Conservation (phyloP, 2,888 invertebrate genomes). For the Melipona beecheii region DNA sequence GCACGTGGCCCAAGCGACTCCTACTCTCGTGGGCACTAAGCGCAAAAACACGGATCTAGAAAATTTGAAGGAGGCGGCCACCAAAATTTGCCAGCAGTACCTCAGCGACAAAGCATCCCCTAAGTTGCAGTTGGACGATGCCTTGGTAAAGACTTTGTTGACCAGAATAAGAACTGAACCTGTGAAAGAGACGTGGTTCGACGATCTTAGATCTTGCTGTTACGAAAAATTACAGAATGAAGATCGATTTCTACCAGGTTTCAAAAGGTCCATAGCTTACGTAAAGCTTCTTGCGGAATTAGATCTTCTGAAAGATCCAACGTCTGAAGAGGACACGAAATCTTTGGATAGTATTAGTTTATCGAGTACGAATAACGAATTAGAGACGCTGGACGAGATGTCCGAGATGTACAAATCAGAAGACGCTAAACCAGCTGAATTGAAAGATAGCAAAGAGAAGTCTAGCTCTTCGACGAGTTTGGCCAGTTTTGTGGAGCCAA, state of each 20-base stretch:
- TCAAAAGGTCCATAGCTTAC: conserved; percentile 88
- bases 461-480: conserved; percentile 74
- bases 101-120: conserved; percentile 89
- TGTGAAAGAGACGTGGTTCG: conserved; percentile 91
- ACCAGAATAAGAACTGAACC: conserved; percentile 87
- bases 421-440: conserved; percentile 53
- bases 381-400: conserved; percentile 77
- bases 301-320: conserved; percentile 87
- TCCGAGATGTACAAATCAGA: conserved; percentile 65
- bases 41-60: conserved; percentile 81
- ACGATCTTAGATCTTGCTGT: conserved; percentile 91
- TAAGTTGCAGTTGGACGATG: conserved; percentile 87
- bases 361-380: conserved; percentile 83
- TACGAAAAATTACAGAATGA: conserved; percentile 87
- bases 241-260: conserved; percentile 87
- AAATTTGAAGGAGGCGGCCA: conserved; percentile 88
- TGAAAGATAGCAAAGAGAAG: conserved; percentile 66
- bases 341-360: conserved; percentile 86
- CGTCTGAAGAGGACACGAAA: conserved; percentile 86
- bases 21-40: conserved; percentile 58
- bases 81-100: conserved; percentile 91
- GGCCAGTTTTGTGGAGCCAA: conserved; percentile 67
- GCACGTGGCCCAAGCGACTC: conserved; percentile 77
- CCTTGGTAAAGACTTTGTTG: conserved; percentile 86
- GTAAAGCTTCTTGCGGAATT: conserved; percentile 90